Evolutionary conservation across 2,113 vertebrate species (phyloP).

Genomic region (Muntiacus reevesi): DNA sequence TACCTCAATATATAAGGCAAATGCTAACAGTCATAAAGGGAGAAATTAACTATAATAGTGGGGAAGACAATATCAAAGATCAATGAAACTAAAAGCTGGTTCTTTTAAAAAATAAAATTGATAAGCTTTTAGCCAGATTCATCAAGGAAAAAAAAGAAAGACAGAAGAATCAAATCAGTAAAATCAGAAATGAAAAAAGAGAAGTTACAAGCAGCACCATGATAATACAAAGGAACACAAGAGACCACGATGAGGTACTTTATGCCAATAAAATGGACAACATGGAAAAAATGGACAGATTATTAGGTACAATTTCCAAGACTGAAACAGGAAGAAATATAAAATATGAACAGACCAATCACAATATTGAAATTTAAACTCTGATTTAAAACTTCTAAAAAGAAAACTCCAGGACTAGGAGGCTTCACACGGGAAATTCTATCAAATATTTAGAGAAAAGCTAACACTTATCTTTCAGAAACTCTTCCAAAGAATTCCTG

Average conservation of each 20-base stretch:
- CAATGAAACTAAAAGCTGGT: neutral
- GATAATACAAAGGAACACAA: neutral
- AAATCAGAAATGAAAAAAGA: neutral
- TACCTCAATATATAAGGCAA: neutral
- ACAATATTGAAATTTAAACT: neutral
- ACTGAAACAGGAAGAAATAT: neutral
- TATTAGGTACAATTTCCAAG: neutral
- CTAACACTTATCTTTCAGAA: neutral
- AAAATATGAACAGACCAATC: neutral
- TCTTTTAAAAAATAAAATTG: neutral
- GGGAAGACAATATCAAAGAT: neutral
- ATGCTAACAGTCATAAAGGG: neutral
- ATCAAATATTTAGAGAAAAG: neutral
- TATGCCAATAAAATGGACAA: neutral
- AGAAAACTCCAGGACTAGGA: neutral
- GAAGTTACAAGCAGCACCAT: neutral
- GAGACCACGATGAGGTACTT: neutral
- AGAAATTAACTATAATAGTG: neutral
- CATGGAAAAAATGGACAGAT: neutral
- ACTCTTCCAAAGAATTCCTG: neutral
- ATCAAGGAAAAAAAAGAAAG: neutral
- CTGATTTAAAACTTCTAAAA: neutral
- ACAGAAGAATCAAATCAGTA: neutral
- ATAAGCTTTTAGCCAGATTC: neutral
- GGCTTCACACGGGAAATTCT: neutral